Base-by-base conservation (phyloP, 1,140 invertebrate genomes). In the Bombus fervidus region DNA sequence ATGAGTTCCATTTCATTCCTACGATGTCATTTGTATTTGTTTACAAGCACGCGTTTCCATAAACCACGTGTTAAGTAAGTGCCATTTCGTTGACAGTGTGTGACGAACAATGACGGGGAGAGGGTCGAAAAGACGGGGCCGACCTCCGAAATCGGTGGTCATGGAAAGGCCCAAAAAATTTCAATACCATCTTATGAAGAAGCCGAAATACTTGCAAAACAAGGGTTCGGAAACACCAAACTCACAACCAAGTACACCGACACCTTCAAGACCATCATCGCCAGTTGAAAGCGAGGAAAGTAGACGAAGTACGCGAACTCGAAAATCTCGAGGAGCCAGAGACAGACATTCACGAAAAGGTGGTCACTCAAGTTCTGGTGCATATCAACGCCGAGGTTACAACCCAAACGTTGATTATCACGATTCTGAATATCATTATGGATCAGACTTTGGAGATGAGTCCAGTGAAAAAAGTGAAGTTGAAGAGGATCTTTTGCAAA, bases 381-480 rank as follows among this genome's bases (percentile, higher is more conserved):
- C 91, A 0, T 97, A 96, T 90, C 96, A 96, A 81, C 92, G 96
- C 83, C 94, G 96, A 94, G 97, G 97, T 85, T 98, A 98, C 93
- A 97, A 97, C 95, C 96, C 97, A 18, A 96, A 96, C 28, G 96
- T 96, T n/a, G 97, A 97, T 83, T 96, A 97, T 90, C 96, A 97
- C 86, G 97, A 98, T 91, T 98, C 97, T 3, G 98, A 98, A 91
- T 98, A 98, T 94, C 97, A 98, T 93, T 98, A 98, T 94, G 98
- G 98, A 2, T 98, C 98, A 6, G 98, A 98, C 93, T 98, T 98
- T 94, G 98, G 97, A 6, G 98, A 98, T 91, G 97, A 97, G 83
- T 97, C 97, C 0, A 97, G 97, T 92, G 97, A 98, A 75, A 98
- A 98, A 90, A 97, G 97, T 92, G 97, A 97, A 3, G 96, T 96